phyloP scores from a whole-genome alignment of 1,140 invertebrate genomes.

The Acyrthosiphon pisum region DNA sequence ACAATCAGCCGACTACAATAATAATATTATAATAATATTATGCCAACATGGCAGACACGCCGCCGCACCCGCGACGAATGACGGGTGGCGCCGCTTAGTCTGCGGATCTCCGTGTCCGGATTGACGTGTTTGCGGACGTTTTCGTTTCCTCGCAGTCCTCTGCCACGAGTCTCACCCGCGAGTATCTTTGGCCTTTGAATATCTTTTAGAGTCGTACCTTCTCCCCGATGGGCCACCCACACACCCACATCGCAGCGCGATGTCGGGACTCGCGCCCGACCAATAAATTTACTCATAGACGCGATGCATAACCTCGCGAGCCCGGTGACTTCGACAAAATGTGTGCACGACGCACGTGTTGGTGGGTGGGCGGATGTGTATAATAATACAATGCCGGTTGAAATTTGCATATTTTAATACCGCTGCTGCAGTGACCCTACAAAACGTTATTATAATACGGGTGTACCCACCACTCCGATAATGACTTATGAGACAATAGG shows the following conservation, averaged over 20 bases:
- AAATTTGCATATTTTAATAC: neutral
- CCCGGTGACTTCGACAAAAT: neutral
- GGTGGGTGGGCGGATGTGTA: too few species aligned
- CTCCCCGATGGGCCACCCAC: too few species aligned
- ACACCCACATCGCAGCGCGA: neutral
- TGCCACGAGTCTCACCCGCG: neutral
- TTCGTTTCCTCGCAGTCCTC: neutral
- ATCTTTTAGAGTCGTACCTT: neutral
- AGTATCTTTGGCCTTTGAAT: constrained; percentile 7
- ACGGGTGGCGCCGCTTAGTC: too few species aligned
- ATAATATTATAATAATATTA: neutral
- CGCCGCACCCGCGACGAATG: too few species aligned
- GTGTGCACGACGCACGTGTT: too few species aligned
- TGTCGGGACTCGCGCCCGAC: neutral
- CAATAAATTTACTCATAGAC: neutral
- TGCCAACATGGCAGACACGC: neutral
- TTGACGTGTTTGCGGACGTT: neutral
- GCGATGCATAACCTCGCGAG: neutral
- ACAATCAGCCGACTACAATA: neutral
- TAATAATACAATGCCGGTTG: neutral
- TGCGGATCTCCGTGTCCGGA: neutral
- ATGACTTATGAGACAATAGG: too few species aligned
- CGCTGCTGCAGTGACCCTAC: too few species aligned
- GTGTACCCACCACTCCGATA: too few species aligned
- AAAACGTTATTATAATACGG: neutral